Evolutionary conservation across 2,797 vertebrate genomes (phyloP), one percentile per base, ranked within the genome.

Genomic region (Linurgus olivaceus): DNA sequence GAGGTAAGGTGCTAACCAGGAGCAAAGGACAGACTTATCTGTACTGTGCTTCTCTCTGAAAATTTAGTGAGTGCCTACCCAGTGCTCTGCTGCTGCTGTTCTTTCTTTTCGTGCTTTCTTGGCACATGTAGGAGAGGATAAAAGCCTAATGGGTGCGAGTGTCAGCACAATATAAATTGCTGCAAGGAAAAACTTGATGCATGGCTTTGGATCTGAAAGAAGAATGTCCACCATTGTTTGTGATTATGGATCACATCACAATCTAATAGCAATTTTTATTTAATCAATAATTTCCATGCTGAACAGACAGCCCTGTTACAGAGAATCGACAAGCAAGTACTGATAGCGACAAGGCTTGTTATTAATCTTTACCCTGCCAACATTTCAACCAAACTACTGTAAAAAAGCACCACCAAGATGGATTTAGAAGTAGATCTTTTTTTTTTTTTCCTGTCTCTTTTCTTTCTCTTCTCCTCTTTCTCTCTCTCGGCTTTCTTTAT

Each of bases 211-310:
- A 81, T 97, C 96, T 98, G 98, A 98, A 98, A 98, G 98, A 98
- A 97, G 96, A 98, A 97, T 97, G 97, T 98, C 98, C 96, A 96
- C 97, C 97, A 98, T 97, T 98, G 98, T 98, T 98, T 98, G 97
- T 96, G 98, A 98, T 98, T 98, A 98, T 98, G 97, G 98, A 98
- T 99, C 99, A 99, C 98, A 98, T 98, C 98, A 97, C 98, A 98
- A 98, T 99, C 98, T 99, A 99, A 99, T 99, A 98, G 98, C 98
- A 98, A 99, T 99, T 99, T 98, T 99, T 99, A 99, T 98, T 98
- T 98, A 99, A 99, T 99, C 99, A 99, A 99, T 99, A 99, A 99
- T 99, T 99, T 99, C 98, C 98, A 99, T 99, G 99, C 98, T 99
- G 98, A 99, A 98, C 98, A 98, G 98, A 99, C 98, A 98, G 98